Percentiles rank a stretch among this genome's conserved stretches.
These are phyloP conservation scores for Apogon talboti DNA, from an alignment of 2,797 vertebrate genomes.

Conservation along the genomic window DNA sequence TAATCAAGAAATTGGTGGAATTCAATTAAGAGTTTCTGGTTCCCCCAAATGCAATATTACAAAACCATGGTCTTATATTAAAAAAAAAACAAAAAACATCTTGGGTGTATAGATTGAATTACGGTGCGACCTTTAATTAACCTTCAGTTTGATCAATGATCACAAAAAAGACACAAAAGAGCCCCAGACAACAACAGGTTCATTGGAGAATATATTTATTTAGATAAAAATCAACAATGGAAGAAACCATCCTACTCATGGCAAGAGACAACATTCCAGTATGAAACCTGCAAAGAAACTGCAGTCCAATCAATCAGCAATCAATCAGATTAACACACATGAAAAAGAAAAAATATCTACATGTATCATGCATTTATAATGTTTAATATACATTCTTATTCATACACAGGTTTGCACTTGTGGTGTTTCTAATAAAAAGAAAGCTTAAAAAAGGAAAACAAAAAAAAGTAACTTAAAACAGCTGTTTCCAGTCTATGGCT, in stretches of 20 bases:
- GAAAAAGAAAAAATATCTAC: constrained; percentile 58
- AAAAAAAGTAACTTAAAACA: constrained; percentile 47
- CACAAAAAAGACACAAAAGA: constrained; percentile 9
- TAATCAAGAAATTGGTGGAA: constrained; percentile 10
- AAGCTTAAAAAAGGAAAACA: constrained; percentile 11
- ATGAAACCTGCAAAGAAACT: constrained; percentile 59
- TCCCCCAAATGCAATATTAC: not conserved
- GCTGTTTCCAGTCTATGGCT: constrained; percentile 65
- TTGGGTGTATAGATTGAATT: not conserved
- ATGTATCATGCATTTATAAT: constrained; percentile 37
- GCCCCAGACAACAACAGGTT: constrained; percentile 27
- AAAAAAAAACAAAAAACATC: no score
- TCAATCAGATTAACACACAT: constrained; percentile 51
- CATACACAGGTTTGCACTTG: constrained; percentile 84
- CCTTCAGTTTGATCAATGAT: constrained; percentile 29
- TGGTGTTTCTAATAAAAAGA: constrained; percentile 68
- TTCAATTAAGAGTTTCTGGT: constrained; percentile 2
- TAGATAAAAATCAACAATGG: constrained; percentile 68
- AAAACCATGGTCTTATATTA: not conserved
- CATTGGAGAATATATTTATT: constrained; percentile 79
- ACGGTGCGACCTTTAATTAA: constrained; percentile 19
- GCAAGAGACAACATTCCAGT: constrained; percentile 29
- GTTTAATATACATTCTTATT: constrained; percentile 65
- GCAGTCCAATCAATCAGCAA: constrained; percentile 50
- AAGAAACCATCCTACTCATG: constrained; percentile 42